phyloP scores from a whole-genome alignment of 2,113 vertebrate genomes.

The Chlorodrepanis virens region DNA sequence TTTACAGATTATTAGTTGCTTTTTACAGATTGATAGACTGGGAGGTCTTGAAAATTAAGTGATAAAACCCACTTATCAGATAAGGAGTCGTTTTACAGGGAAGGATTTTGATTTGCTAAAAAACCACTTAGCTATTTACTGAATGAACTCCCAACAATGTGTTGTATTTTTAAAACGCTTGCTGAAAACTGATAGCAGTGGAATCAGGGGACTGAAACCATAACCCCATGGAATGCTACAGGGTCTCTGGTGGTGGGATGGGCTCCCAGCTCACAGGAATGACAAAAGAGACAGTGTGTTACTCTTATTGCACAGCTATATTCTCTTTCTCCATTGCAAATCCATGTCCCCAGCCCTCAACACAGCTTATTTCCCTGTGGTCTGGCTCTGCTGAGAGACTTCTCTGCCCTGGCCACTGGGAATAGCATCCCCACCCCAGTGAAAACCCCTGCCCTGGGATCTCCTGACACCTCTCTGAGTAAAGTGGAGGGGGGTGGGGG shows the following conservation, averaged over 20 bases:
- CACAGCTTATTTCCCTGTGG: not conserved
- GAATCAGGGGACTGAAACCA: not conserved
- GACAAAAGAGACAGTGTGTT: not conserved
- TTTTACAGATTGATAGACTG: conserved; percentile 41
- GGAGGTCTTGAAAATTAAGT: conserved; percentile 40
- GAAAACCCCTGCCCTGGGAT: not conserved
- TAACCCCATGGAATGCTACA: not conserved
- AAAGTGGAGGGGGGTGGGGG: not conserved
- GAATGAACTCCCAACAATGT: not conserved
- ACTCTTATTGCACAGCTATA: not conserved
- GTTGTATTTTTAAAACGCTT: not conserved
- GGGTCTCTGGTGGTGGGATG: not conserved
- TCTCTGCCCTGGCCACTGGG: not conserved
- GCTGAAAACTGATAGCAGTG: not conserved
- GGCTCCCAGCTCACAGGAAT: not conserved
- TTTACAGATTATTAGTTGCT: conserved; percentile 55
- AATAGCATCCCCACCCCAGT: not conserved
- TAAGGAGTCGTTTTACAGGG: not conserved
- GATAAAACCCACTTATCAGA: not conserved
- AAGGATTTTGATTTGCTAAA: conserved; percentile 7
- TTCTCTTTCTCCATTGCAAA: not conserved
- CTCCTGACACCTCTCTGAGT: not conserved
- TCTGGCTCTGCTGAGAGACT: not conserved
- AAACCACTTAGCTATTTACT: not conserved
- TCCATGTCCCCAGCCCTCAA: not conserved